Evolutionary conservation across 2,888 invertebrate species (phyloP), one percentile per base, ranked within the genome.

Genomic region (Onthophagus sagittarius): DNA sequence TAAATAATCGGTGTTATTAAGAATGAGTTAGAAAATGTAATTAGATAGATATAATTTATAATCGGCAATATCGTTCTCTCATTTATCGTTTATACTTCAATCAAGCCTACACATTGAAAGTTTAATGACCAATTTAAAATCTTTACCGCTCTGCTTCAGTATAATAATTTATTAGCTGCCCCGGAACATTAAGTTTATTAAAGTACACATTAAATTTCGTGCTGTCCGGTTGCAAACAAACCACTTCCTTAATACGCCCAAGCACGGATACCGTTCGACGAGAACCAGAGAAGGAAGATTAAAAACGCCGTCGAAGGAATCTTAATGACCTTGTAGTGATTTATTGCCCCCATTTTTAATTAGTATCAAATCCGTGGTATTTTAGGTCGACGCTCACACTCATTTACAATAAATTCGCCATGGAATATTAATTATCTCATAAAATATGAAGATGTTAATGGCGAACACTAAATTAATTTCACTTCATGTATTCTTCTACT

Each of bases 381-480:
- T 23, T 67, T 67, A 67, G 67, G 67, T 67, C 67, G 67, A 7
- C 23, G 67, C 67, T 67, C 67, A 32, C 67, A n/a, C 31, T 32
- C 67, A 67, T 67, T 67, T 67, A 67, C 67, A 67, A 67, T 67
- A 67, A 67, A 67, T 67, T 67, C 67, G 13, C 67, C 67, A 67
- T 7, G 23, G 67, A 67, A 67, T 67, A 67, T 67, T 23, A 67
- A 67, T 67, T 67, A 67, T 9, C 31, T 67, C 67, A n/a, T 67
- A 67, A 67, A 31, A 67, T 67, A 67, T 67, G 67, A 67, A 67
- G 67, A 67, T 67, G 67, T 67, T 67, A 67, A 67, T 23, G 67
- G 67, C 32, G 67, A 5, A 31, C 67, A 31, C 67, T 67, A 53
- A 53, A 53, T 53, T 53, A 53, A 11, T 11, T 71, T 64, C 65